Evolutionary conservation across 2,888 invertebrate genomes (phyloP).

Genomic region (Plagiodera versicolora): DNA sequence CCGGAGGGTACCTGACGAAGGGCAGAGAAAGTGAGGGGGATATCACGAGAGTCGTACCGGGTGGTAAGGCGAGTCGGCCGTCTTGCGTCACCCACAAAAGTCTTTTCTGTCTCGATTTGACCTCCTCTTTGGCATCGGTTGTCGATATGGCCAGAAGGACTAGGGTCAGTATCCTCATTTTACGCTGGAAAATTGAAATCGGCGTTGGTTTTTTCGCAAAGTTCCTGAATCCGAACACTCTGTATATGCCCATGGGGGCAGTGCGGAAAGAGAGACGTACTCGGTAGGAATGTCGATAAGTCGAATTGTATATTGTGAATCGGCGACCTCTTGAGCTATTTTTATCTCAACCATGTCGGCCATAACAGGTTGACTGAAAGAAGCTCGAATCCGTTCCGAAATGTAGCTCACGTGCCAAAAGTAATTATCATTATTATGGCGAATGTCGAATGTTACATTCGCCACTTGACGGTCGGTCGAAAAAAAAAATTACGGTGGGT

Average conservation of each 20-base stretch:
- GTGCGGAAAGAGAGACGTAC: neutral
- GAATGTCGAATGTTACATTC: neutral
- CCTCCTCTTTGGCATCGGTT: constrained; percentile 37
- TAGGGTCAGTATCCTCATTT: constrained; percentile 20
- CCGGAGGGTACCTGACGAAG: constrained; percentile 81
- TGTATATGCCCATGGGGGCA: neutral
- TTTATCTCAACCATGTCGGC: constrained; percentile 12
- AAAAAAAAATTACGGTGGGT: too few relatives aligned
- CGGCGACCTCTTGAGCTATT: constrained; percentile 14
- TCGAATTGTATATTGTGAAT: constrained; percentile 1
- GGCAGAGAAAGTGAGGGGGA: constrained; percentile 81
- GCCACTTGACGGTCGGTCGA: too few relatives aligned
- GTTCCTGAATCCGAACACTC: too few relatives aligned
- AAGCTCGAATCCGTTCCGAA: constrained; percentile 22
- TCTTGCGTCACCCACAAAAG: constrained; percentile 83
- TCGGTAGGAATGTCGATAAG: neutral
- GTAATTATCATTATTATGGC: constrained; percentile 11
- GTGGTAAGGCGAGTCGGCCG: constrained; percentile 80
- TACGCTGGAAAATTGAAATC: too few relatives aligned
- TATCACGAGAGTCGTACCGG: constrained; percentile 78
- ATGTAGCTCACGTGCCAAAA: constrained; percentile 19
- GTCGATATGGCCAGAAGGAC: constrained; percentile 27
- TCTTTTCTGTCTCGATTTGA: constrained; percentile 77
- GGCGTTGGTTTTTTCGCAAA: too few relatives aligned
- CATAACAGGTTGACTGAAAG: constrained; percentile 18